These are phyloP conservation scores for Pantelozetes paolii DNA, from an alignment of 2,888 invertebrate species.

Conservation along the genomic window DNA sequence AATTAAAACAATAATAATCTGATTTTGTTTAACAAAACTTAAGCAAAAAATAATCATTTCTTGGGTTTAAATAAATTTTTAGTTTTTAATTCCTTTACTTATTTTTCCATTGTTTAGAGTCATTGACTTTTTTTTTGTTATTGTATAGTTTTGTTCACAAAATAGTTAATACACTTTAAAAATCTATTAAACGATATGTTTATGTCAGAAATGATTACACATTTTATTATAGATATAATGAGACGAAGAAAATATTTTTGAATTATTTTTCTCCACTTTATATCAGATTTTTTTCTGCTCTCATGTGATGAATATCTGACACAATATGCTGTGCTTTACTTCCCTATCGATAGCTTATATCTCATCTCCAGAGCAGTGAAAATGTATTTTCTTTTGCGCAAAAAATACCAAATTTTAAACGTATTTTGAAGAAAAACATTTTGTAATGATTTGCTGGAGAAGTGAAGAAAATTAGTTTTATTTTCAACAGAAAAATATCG, in stretches of 20 bases:
- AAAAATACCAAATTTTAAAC: no score
- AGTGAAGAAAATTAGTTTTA: no score
- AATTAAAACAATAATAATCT: slow-evolving; percentile 24
- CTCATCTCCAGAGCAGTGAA: background rate
- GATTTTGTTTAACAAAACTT: background rate
- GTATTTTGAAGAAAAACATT: no score
- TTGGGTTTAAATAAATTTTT: background rate
- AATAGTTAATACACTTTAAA: background rate
- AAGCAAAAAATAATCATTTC: background rate
- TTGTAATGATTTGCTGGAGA: no score
- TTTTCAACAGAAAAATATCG: no score
- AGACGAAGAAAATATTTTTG: background rate
- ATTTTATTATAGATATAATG: background rate
- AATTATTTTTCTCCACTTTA: background rate
- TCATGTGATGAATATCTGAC: slow-evolving; percentile 11
- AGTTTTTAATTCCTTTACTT: background rate
- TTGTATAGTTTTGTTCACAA: no score
- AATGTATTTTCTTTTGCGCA: no score
- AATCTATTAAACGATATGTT: background rate
- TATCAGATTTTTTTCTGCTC: background rate
- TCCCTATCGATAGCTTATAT: background rate
- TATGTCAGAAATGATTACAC: slow-evolving; percentile 1
- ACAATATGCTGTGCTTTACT: slow-evolving; percentile 2
- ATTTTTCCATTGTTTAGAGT: slow-evolving; percentile 6
- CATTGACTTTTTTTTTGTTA: slow-evolving; percentile 1